A percentile compares a stretch with the other conserved stretches of the same genome.
phyloP scores from a whole-genome alignment of 2,888 invertebrate genomes.

The Macrophya annulata region DNA sequence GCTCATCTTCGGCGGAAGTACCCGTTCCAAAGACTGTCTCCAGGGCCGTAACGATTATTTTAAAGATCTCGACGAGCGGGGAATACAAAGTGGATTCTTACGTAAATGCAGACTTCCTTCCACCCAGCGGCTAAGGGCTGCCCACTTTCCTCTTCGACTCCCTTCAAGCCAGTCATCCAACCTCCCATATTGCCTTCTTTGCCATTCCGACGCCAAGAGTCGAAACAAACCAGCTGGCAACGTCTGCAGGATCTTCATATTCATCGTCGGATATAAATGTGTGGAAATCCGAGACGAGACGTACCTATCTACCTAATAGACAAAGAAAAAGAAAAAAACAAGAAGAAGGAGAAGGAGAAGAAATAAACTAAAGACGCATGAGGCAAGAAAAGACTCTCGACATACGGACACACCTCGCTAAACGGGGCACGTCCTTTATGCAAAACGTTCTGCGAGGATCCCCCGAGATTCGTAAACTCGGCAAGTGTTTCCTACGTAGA shows the following conservation, averaged over 20 bases:
- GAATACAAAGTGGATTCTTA: constrained; percentile 77
- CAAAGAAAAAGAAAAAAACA: too few relatives aligned
- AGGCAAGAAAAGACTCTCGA: background rate
- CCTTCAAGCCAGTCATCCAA: background rate
- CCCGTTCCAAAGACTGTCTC: constrained; percentile 48
- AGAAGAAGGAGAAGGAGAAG: too few relatives aligned
- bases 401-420: background rate
- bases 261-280: background rate
- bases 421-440: constrained; percentile 33
- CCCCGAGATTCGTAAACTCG: constrained; percentile 27
- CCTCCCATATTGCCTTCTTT: constrained; percentile 60
- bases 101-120: constrained; percentile 70
- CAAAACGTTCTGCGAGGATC: background rate
- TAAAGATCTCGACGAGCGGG: constrained; percentile 71
- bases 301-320: background rate
- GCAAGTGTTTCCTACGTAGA: constrained; percentile 28
- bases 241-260: background rate
- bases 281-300: background rate
- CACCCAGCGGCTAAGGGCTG: constrained; percentile 23
- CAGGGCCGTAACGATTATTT: constrained; percentile 73
- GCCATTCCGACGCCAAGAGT: constrained; percentile 16
- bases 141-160: constrained; percentile 26
- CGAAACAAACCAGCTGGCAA: constrained; percentile 31
- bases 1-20: constrained; percentile 41
- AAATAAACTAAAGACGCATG: background rate